Conservation (phyloP, 2,113 vertebrate genomes). For the Nicator chloris region DNA sequence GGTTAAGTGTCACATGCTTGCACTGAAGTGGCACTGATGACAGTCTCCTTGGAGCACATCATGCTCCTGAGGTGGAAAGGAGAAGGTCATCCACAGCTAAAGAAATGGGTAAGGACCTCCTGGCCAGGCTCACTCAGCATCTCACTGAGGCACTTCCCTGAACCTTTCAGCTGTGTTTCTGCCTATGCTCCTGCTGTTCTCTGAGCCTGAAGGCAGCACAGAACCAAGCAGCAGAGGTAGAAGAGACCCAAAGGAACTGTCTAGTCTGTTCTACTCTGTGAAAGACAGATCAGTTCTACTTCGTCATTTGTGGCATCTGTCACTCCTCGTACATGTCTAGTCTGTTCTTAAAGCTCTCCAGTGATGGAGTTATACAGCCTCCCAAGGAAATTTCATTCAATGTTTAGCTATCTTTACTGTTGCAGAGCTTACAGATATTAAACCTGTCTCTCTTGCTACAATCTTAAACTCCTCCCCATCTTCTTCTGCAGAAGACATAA, state of each 20-base stretch:
- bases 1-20: not conserved
- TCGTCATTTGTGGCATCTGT: constrained; percentile 9
- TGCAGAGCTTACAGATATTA: not conserved
- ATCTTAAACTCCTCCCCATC: not conserved
- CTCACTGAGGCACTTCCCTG: not conserved
- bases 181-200: not conserved
- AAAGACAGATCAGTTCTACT: not conserved
- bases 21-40: not conserved
- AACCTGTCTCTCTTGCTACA: not conserved
- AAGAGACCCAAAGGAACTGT: not conserved
- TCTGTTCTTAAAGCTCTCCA: not conserved
- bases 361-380: not conserved
- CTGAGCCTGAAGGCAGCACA: not conserved
- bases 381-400: not conserved
- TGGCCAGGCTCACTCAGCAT: not conserved
- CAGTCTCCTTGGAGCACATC: not conserved
- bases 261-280: not conserved
- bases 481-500: not conserved
- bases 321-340: not conserved
- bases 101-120: not conserved
- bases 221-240: not conserved
- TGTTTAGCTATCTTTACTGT: not conserved
- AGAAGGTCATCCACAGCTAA: not conserved
- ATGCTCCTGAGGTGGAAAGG: not conserved
- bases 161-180: not conserved